Conservation (phyloP, 2,797 vertebrate genomes). For the Leptodactylus fallax region DNA sequence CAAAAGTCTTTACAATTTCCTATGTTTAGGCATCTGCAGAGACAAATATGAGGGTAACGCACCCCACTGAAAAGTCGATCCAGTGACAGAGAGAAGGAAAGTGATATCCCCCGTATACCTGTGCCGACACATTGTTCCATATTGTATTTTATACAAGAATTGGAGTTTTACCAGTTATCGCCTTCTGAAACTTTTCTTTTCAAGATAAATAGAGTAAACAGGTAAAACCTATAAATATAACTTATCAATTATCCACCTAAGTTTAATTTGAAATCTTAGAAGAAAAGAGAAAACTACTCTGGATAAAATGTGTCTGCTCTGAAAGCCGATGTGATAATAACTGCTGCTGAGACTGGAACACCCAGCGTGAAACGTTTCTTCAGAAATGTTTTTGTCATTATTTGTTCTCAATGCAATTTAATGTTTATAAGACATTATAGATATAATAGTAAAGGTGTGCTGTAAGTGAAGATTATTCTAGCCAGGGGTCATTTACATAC, state of each 20-base stretch:
- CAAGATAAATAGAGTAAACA: not conserved
- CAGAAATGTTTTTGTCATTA: constrained; percentile 55
- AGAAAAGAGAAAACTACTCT: constrained; percentile 35
- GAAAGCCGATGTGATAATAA: constrained; percentile 59
- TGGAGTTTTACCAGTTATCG: not conserved
- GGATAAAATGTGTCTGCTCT: constrained; percentile 53
- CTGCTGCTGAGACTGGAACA: constrained; percentile 47
- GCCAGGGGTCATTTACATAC: not conserved
- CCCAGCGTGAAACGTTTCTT: constrained; percentile 56
- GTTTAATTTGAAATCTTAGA: constrained; percentile 48
- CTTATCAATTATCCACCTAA: constrained; percentile 37
- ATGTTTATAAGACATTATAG: constrained; percentile 29
- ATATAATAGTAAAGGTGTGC: constrained; percentile 17
- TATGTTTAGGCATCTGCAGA: no score
- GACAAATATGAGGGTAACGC: no score
- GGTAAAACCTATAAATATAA: constrained; percentile 19
- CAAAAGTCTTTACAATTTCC: no score
- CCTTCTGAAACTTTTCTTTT: not conserved
- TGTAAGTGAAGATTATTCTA: not conserved
- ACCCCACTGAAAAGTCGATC: no score
- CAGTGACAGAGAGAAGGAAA: no score
- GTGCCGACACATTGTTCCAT: no score
- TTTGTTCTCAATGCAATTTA: constrained; percentile 39
- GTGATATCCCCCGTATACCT: no score
- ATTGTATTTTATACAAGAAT: not conserved